Conservation (phyloP, 1,140 invertebrate species). For the Trypoxylus dichotomus region DNA sequence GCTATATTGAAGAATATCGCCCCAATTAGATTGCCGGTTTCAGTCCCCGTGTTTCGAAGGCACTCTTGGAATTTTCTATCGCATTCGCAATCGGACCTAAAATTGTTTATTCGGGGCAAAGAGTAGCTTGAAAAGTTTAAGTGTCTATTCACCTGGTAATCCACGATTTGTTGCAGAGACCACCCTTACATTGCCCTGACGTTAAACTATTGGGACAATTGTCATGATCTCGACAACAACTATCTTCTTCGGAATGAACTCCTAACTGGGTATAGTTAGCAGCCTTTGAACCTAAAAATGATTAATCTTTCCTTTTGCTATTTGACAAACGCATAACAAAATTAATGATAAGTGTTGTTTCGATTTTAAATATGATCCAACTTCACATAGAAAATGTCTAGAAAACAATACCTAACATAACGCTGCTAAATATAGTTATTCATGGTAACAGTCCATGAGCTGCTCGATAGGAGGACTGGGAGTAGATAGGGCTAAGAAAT, state of each 20-base stretch:
- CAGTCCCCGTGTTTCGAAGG: slow-evolving; percentile 66
- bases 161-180: slow-evolving; percentile 69
- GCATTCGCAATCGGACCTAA: slow-evolving; percentile 70
- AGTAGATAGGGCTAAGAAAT: no score
- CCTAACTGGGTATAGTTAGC: slow-evolving; percentile 67
- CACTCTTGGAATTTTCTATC: slow-evolving; percentile 69
- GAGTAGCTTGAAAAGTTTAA: background rate
- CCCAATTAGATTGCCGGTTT: slow-evolving; percentile 69
- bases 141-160: slow-evolving; percentile 60
- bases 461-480: no score
- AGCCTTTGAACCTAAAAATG: slow-evolving; percentile 16
- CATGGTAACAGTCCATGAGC: no score
- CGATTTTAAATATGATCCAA: no score
- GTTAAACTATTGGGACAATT: slow-evolving; percentile 65
- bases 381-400: no score
- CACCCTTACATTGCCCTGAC: slow-evolving; percentile 63
- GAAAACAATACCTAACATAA: no score
- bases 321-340: no score
- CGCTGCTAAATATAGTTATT: no score
- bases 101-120: background rate
- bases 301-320: background rate
- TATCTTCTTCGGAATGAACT: slow-evolving; percentile 64
- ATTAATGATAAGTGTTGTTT: no score
- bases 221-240: slow-evolving; percentile 78
- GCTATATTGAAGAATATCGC: slow-evolving; percentile 72